Conservation (phyloP, 2,113 vertebrate genomes). For the Cinclus mexicanus region DNA sequence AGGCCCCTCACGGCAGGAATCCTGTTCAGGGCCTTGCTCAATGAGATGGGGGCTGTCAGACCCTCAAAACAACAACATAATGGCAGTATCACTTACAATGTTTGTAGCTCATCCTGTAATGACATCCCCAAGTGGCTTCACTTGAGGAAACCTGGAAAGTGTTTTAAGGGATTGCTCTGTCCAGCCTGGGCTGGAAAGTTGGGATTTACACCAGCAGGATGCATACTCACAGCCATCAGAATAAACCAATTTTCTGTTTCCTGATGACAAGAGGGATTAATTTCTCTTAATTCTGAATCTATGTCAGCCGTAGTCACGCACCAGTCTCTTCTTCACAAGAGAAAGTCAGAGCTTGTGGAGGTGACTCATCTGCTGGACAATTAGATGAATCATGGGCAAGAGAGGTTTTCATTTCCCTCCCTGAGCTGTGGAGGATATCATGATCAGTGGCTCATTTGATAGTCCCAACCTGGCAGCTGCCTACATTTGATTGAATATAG, state of each 20-base stretch:
- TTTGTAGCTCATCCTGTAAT: background rate
- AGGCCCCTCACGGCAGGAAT: background rate
- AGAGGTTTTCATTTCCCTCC: background rate
- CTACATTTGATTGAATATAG: background rate
- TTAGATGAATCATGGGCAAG: background rate
- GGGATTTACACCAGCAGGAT: background rate
- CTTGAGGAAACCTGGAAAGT: background rate
- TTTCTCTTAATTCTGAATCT: background rate
- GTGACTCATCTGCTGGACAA: conserved; percentile 31
- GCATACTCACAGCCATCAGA: background rate
- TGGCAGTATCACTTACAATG: background rate
- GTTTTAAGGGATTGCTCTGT: background rate
- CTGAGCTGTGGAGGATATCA: background rate
- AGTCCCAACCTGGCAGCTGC: background rate
- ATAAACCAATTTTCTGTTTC: background rate
- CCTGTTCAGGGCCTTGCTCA: background rate
- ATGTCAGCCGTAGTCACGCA: background rate
- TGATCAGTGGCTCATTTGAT: background rate
- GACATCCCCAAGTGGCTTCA: background rate
- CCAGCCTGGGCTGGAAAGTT: background rate
- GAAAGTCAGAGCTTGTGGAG: background rate
- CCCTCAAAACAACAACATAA: background rate
- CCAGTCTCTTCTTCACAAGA: background rate
- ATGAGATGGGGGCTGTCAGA: background rate
- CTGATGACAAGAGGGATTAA: background rate